A percentile compares a stretch with the other conserved stretches of the same genome.
These are phyloP conservation scores for Microcebus lehilahytsara DNA, from an alignment of 2,113 vertebrate species.

Conservation along the genomic window DNA sequence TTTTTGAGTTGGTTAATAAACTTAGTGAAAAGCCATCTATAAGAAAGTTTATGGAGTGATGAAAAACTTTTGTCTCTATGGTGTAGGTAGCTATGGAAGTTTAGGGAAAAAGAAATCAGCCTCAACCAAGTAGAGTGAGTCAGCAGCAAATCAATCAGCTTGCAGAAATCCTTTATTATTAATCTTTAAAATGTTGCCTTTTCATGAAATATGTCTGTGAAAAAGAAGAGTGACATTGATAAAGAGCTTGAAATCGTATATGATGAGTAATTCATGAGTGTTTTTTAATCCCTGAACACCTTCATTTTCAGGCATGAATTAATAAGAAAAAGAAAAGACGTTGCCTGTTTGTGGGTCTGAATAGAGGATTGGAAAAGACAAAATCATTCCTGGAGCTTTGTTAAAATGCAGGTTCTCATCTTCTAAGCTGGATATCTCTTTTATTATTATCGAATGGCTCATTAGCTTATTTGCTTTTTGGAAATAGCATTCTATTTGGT, in stretches of 20 bases:
- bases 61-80: constrained; percentile 1
- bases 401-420: neutral
- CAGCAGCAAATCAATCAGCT: constrained; percentile 12
- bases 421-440: neutral
- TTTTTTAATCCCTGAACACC: constrained; percentile 1
- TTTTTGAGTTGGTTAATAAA: neutral
- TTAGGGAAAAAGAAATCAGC: neutral
- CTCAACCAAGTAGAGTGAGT: constrained; percentile 22
- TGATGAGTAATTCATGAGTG: constrained; percentile 24
- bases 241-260: constrained; percentile 36
- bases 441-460: neutral
- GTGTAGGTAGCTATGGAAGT: neutral
- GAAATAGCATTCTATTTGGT: constrained; percentile 32
- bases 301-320: constrained; percentile 44
- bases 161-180: constrained; percentile 38
- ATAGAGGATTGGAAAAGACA: constrained; percentile 7
- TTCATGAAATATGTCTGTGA: constrained; percentile 43
- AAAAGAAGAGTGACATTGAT: constrained; percentile 32
- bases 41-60: neutral
- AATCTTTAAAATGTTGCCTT: constrained; percentile 45
- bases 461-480: neutral
- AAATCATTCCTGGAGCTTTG: neutral
- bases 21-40: neutral
- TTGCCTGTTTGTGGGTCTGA: neutral
- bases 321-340: neutral